Percentiles rank a stretch among this genome's conserved stretches.
phyloP scores from a whole-genome alignment of 2,888 invertebrate genomes.

The Oegoconia quadripuncta region DNA sequence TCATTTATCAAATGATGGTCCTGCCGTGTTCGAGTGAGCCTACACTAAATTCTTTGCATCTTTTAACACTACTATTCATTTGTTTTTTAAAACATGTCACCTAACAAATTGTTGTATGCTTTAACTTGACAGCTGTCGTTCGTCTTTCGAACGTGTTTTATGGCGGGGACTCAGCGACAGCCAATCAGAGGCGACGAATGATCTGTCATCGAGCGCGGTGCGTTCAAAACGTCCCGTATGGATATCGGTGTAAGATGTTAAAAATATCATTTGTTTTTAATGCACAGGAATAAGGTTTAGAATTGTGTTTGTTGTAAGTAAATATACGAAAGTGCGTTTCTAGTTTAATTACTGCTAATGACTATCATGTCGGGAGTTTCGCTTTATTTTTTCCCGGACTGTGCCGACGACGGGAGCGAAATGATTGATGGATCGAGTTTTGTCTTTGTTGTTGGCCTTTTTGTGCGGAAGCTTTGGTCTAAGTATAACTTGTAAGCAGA shows the following conservation, averaged over 20 bases:
- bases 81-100: constrained; percentile 52
- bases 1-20: not conserved
- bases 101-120: constrained; percentile 50
- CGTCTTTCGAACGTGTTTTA: constrained; percentile 45
- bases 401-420: constrained; percentile 28
- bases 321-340: constrained; percentile 23
- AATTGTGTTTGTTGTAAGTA: constrained; percentile 9
- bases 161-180: constrained; percentile 45
- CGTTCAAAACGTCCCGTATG: constrained; percentile 24
- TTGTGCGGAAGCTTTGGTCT: constrained; percentile 8
- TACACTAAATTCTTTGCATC: too few relatives aligned
- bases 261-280: too few relatives aligned
- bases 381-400: constrained; percentile 26
- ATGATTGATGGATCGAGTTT: constrained; percentile 36
- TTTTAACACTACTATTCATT: constrained; percentile 23
- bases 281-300: constrained; percentile 15
- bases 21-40: too few relatives aligned
- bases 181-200: constrained; percentile 68
- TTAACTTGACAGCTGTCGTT: constrained; percentile 63
- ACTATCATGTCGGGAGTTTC: constrained; percentile 38
- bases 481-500: constrained; percentile 2
- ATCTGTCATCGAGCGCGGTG: constrained; percentile 40
- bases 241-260: too few relatives aligned
- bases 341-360: constrained; percentile 51
- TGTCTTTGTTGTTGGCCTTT: constrained; percentile 10